Base-by-base conservation (phyloP, 2,113 vertebrate genomes). In the human region DNA sequence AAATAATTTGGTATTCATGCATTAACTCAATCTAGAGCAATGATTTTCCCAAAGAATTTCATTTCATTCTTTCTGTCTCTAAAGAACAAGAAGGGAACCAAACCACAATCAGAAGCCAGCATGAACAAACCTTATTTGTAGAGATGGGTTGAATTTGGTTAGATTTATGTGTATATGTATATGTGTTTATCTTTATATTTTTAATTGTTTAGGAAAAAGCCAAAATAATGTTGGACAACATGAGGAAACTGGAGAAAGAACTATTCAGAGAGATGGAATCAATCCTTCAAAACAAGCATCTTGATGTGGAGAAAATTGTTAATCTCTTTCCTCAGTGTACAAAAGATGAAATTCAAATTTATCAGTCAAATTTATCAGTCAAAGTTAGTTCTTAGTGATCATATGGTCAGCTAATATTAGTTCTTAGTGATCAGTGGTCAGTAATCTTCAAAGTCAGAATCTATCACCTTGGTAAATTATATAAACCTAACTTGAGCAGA, bases 201-300 rank as follows among this genome's bases (percentile, higher is more conserved):
- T 89, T 83, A 86, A 66, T 94, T 96, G 73, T 98, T 81, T 48
- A 99, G 99, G 99, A 98, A 70, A 99, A 98, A 98, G 99, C 99
- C 96, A 98, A 98, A 98, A 98, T 98, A 96, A 98, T 99, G 79
- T 95, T 98, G 78, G 97, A 99, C 66, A 89, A 97, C 9, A 99
- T 99, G 98, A 99, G 97, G 93, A 97, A 97, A 64, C 91, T 99
- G 94, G 99, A 99, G 96, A 99, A 99, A 97, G 97, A 98, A 95
- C 99, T 99, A 78, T 98, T 99, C 66, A 96, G 93, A 90, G 93
- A 99, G 97, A 99, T 99, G 98, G 99, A 99, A 97, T 88, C 96
- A 68, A 50, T 99, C 97, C 98, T 99, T 89, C 98, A 98, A 79
- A 96, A 92, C 0, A 98, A 99, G 48, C 89, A 98, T 96, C 95